phyloP scores from a whole-genome alignment of 2,113 vertebrate genomes.

The Elanus axillaris region DNA sequence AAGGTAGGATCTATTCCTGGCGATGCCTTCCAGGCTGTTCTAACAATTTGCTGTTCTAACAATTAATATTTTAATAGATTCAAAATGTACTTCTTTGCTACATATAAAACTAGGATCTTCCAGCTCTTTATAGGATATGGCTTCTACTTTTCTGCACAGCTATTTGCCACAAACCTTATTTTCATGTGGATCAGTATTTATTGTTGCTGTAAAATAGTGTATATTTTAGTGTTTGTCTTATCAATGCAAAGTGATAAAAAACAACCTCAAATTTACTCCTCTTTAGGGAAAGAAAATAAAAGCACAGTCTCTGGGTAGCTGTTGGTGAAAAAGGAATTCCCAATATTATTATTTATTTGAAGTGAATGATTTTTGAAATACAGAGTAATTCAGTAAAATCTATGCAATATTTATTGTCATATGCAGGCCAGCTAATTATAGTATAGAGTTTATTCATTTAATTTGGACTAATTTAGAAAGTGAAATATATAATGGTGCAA shows the following conservation, averaged over 20 bases:
- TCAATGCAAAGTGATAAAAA: background rate
- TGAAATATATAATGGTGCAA: constrained; percentile 54
- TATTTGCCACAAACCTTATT: constrained; percentile 11
- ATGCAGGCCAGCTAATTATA: background rate
- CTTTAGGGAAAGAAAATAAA: background rate
- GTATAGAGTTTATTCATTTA: constrained; percentile 15
- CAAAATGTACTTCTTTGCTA: background rate
- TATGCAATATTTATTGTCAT: constrained; percentile 1
- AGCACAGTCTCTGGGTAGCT: background rate
- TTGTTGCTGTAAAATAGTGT: constrained; percentile 7
- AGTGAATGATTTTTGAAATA: background rate
- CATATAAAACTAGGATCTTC: background rate
- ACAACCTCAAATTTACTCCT: background rate
- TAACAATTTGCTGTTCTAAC: background rate
- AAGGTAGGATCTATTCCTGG: background rate
- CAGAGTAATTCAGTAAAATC: background rate
- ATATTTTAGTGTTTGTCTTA: constrained; percentile 14
- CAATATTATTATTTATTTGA: background rate
- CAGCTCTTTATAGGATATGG: background rate
- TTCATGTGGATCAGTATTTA: constrained; percentile 17
- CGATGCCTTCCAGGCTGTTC: background rate
- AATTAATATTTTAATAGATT: background rate
- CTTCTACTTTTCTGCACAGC: constrained; percentile 25
- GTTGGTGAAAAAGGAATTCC: background rate
- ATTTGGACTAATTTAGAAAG: constrained; percentile 56